These are phyloP conservation scores for Callipepla squamata DNA, from an alignment of 2,113 vertebrate species.

Conservation along the genomic window DNA sequence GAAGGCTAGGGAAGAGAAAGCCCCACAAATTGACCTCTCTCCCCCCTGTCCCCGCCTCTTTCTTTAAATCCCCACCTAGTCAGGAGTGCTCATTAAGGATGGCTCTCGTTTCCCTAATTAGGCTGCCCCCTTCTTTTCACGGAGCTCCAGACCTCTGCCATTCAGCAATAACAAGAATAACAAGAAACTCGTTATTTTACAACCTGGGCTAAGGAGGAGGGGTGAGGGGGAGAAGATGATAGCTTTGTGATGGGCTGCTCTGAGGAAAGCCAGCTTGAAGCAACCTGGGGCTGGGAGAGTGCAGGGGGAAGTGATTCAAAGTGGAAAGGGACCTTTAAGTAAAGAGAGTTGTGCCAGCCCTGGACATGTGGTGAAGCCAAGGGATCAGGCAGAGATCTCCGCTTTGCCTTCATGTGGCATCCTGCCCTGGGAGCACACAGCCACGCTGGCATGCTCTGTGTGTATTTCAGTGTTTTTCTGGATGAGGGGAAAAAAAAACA, in stretches of 20 bases:
- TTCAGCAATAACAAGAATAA: constrained; percentile 60
- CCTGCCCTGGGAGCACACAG: neutral
- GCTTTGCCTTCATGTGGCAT: neutral
- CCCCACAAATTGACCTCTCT: constrained; percentile 32
- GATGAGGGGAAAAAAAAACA: neutral
- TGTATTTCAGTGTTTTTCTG: constrained; percentile 39
- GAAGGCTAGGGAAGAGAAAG: constrained; percentile 63
- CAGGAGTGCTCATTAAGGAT: constrained; percentile 81
- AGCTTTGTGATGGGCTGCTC: constrained; percentile 42
- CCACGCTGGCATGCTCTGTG: neutral
- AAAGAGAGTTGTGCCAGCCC: neutral
- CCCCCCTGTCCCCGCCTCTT: constrained; percentile 69
- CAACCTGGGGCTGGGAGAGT: neutral
- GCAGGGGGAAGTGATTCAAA: neutral
- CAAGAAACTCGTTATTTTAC: constrained; percentile 69
- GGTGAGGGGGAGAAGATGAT: constrained; percentile 26
- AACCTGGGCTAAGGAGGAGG: constrained; percentile 31
- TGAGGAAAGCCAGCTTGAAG: constrained; percentile 47
- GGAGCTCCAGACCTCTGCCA: constrained; percentile 58
- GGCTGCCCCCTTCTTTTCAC: constrained; percentile 55
- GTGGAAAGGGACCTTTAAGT: neutral
- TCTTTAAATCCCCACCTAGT: constrained; percentile 74
- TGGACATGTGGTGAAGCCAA: neutral
- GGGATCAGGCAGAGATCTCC: neutral
- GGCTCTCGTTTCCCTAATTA: constrained; percentile 86